These are phyloP conservation scores for Sitta carolinensis DNA, from an alignment of 2,797 vertebrate genomes.

Conservation along the genomic window DNA sequence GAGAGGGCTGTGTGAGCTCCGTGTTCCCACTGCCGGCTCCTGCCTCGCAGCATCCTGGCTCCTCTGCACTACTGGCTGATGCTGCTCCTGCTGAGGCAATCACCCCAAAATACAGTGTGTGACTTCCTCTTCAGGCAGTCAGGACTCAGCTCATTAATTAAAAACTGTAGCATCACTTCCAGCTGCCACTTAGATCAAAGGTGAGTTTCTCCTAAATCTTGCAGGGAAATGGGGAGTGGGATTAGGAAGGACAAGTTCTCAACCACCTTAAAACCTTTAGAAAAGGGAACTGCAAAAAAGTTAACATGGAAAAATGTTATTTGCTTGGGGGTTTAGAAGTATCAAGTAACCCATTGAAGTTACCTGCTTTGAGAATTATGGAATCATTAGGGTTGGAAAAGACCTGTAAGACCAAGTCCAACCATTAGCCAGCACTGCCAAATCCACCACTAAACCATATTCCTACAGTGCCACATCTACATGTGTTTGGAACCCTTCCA, in stretches of 20 bases:
- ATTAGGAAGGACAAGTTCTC: neutral
- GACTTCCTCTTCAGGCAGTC: neutral
- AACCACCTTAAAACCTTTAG: neutral
- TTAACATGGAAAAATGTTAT: neutral
- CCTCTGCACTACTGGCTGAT: neutral
- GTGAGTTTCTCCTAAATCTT: neutral
- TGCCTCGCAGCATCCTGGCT: neutral
- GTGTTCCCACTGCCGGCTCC: rapidly evolving
- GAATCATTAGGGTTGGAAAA: neutral
- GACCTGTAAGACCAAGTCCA: neutral
- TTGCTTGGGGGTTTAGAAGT: neutral
- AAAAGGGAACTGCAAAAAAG: neutral
- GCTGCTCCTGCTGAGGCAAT: neutral
- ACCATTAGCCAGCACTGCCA: neutral
- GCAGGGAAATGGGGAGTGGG: neutral
- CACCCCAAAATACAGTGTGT: neutral
- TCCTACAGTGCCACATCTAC: neutral
- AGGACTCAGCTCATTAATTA: neutral
- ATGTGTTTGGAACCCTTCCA: neutral
- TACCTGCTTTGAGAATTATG: neutral
- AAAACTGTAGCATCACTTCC: neutral
- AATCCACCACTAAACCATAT: neutral
- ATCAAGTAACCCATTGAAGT: neutral
- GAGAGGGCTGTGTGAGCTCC: neutral
- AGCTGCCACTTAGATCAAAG: neutral